These are phyloP conservation scores for Galago senegalensis DNA, from an alignment of 2,797 vertebrate genomes.

Conservation along the genomic window DNA sequence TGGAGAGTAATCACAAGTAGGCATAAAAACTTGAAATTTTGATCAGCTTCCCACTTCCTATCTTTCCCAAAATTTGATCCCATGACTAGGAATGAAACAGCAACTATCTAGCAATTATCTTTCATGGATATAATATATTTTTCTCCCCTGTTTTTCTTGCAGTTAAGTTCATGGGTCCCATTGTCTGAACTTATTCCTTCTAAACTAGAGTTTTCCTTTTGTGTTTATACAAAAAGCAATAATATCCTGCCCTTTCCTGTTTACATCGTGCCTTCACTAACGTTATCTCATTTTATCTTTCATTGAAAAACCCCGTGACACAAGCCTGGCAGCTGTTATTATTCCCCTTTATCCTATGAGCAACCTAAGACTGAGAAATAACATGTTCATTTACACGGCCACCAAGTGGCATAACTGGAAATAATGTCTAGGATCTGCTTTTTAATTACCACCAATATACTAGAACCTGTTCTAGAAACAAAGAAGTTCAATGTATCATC, in stretches of 20 bases:
- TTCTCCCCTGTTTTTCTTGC: neutral
- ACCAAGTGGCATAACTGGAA: neutral
- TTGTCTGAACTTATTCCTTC: neutral
- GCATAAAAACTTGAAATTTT: neutral
- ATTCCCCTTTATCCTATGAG: neutral
- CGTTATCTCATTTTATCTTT: neutral
- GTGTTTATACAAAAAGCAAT: neutral
- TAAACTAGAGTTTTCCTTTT: constrained; percentile 12
- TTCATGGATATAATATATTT: neutral
- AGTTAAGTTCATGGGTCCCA: neutral
- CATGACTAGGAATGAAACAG: neutral
- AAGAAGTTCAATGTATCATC: neutral
- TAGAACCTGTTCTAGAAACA: neutral
- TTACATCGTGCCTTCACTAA: neutral
- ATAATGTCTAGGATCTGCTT: neutral
- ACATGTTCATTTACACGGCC: neutral
- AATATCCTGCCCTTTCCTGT: neutral
- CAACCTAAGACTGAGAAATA: neutral
- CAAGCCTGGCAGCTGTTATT: neutral
- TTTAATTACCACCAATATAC: neutral
- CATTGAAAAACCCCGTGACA: neutral
- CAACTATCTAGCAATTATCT: neutral
- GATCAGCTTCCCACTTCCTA: neutral
- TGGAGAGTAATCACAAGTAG: neutral
- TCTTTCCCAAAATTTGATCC: neutral